Evolutionary conservation across 2,888 invertebrate species (phyloP).

Genomic region (Marronus borbonicus): DNA sequence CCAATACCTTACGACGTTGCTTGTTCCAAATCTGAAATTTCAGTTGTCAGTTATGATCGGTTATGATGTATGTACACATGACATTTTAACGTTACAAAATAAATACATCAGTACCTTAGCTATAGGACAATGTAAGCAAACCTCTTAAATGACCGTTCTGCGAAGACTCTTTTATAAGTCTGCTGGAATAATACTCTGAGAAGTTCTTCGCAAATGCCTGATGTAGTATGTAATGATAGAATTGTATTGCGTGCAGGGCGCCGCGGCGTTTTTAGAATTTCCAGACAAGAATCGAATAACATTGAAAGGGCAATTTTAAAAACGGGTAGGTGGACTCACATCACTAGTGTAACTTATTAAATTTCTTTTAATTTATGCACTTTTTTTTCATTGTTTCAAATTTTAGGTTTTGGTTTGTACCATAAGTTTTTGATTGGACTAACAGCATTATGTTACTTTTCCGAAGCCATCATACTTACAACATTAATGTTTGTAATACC

Average conservation of each 20-base stretch:
- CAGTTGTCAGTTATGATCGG: not conserved
- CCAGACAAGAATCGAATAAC: slow-evolving; percentile 15
- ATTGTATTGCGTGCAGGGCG: slow-evolving; percentile 11
- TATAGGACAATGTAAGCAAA: not conserved
- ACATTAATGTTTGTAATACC: slow-evolving; percentile 64
- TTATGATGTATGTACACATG: not conserved
- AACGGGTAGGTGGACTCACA: slow-evolving; percentile 33
- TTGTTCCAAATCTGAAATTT: no score
- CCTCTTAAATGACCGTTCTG: not conserved
- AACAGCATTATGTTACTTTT: slow-evolving; percentile 60
- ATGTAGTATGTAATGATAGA: slow-evolving; percentile 29
- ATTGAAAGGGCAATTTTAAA: slow-evolving; percentile 49
- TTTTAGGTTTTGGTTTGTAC: slow-evolving; percentile 67
- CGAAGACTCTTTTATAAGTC: not conserved
- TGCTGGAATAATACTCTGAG: not conserved
- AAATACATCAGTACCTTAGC: slow-evolving; percentile 1
- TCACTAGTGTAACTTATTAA: no score
- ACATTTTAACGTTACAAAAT: not conserved
- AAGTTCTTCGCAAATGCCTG: not conserved
- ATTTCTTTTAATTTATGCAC: no score
- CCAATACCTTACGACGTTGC: no score
- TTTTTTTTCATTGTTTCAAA: not conserved
- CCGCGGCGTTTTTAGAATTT: slow-evolving; percentile 1
- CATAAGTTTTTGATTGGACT: slow-evolving; percentile 64
- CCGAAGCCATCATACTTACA: slow-evolving; percentile 61